A percentile compares a stretch with the other conserved stretches of the same genome.
Evolutionary conservation across 92 coral and sea anemone species (phyloP).

Genomic region (Siderastrea radians): DNA sequence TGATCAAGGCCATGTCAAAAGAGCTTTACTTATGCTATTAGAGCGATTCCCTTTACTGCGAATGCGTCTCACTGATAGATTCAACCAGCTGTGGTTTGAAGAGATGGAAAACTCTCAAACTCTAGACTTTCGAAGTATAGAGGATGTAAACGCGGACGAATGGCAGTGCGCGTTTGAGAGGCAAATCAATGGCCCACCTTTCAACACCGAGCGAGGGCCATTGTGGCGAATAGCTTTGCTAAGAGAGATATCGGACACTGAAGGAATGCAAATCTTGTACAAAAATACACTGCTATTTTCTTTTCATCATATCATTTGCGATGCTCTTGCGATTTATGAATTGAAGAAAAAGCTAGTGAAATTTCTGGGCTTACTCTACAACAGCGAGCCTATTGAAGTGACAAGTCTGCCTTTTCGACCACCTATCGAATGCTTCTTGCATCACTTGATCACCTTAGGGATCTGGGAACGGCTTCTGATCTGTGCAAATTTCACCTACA

Average conservation of each 20-base stretch:
- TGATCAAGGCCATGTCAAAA: constrained; percentile 20
- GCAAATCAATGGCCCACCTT: constrained; percentile 26
- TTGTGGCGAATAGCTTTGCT: constrained; percentile 49
- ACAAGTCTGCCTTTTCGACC: constrained; percentile 17
- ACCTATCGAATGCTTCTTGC: background rate
- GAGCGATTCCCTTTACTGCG: constrained; percentile 54
- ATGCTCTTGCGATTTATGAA: background rate
- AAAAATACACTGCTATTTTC: constrained; percentile 26
- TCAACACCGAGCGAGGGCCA: constrained; percentile 31
- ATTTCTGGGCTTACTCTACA: background rate
- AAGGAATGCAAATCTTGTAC: background rate
- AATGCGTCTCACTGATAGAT: constrained; percentile 21
- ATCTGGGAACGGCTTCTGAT: background rate
- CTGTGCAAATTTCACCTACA: too few species aligned
- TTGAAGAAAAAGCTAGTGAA: background rate
- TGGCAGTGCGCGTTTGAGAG: constrained; percentile 30
- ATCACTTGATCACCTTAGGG: background rate
- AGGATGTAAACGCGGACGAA: background rate
- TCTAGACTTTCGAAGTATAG: background rate
- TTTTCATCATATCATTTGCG: constrained; percentile 2
- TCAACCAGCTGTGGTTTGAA: constrained; percentile 17
- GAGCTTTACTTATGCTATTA: constrained; percentile 13
- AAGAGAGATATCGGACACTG: background rate
- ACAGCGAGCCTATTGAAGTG: constrained; percentile 22
- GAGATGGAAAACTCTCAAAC: constrained; percentile 25